phyloP scores from a whole-genome alignment of 2,888 invertebrate genomes.

The Phyllotreta striolata region DNA sequence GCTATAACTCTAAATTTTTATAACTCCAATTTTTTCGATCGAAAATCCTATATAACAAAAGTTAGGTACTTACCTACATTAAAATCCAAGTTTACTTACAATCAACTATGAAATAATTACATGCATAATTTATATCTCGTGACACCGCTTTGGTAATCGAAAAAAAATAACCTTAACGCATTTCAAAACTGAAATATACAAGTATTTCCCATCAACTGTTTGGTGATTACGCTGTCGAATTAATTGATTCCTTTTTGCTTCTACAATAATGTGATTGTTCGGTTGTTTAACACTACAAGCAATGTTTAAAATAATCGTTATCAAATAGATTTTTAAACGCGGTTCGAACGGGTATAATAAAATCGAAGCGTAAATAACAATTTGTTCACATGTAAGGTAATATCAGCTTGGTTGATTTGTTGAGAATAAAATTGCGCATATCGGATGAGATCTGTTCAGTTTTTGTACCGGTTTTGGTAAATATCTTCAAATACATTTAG shows the following conservation, averaged over 20 bases:
- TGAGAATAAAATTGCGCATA: neutral
- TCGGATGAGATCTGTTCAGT: slow-evolving; percentile 12
- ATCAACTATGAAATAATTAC: neutral
- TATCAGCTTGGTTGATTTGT: neutral
- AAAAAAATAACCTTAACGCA: neutral
- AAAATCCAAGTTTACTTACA: too few species aligned
- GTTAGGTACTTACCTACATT: too few species aligned
- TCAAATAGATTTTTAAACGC: too few species aligned
- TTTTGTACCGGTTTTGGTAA: slow-evolving; percentile 15
- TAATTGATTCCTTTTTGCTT: neutral
- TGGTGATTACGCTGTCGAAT: slow-evolving; percentile 19
- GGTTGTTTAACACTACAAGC: slow-evolving; percentile 26
- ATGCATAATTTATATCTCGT: neutral
- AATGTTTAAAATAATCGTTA: neutral
- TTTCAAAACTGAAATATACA: slow-evolving; percentile 7
- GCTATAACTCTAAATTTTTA: slow-evolving; percentile 17
- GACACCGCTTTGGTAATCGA: neutral
- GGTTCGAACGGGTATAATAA: too few species aligned
- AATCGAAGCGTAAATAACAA: slow-evolving; percentile 1
- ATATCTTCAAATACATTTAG: slow-evolving; percentile 2
- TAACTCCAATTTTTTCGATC: neutral
- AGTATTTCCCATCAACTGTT: slow-evolving; percentile 11
- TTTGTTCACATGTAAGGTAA: neutral
- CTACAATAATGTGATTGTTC: slow-evolving; percentile 1
- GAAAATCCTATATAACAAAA: too few species aligned